phyloP scores from a whole-genome alignment of 2,113 vertebrate species.

The Elaphurus davidianus region DNA sequence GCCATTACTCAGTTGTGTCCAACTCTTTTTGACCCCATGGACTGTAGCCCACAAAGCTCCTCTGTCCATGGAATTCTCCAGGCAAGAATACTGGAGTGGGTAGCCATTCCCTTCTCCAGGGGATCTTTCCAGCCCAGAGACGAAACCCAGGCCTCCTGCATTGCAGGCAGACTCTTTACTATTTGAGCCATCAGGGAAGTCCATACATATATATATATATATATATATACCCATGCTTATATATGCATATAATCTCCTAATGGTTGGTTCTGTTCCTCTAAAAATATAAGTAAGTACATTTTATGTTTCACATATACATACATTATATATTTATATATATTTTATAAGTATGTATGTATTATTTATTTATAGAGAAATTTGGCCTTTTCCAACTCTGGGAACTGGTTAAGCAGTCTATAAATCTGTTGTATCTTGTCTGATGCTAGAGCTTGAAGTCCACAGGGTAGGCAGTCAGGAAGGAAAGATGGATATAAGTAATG shows the following conservation, averaged over 20 bases:
- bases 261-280: not conserved
- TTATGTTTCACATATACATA: not conserved
- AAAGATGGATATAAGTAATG: not conserved
- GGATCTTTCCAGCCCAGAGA: rapidly evolving
- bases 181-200: not conserved
- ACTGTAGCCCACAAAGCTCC: not conserved
- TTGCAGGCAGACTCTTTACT: not conserved
- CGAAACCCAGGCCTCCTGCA: not conserved
- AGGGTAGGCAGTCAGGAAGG: not conserved
- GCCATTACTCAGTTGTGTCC: not conserved
- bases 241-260: not conserved
- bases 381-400: not conserved
- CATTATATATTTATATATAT: not conserved
- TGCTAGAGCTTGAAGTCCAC: not conserved
- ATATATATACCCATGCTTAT: not conserved
- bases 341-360: not conserved
- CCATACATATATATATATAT: not conserved
- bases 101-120: not conserved
- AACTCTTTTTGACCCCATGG: not conserved
- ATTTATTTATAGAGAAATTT: not conserved
- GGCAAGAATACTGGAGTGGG: not conserved
- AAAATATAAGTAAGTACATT: not conserved
- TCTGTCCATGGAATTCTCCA: not conserved
- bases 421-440: not conserved
- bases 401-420: not conserved